Conservation (phyloP, 1,140 invertebrate genomes). For the Orchestia grillus region DNA sequence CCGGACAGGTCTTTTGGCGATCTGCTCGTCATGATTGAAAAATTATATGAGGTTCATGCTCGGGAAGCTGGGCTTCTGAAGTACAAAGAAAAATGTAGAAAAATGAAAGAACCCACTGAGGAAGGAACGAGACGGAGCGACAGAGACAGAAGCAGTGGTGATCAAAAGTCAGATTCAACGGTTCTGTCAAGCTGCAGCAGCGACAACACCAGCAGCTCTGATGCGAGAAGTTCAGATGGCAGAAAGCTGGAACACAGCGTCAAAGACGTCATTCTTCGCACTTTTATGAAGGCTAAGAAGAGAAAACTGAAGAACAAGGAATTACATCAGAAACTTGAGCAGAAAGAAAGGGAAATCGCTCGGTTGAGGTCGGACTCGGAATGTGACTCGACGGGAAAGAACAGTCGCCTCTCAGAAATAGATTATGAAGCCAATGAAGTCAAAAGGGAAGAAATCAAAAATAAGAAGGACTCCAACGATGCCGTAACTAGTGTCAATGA, state of each 20-base stretch:
- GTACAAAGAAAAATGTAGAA: not conserved
- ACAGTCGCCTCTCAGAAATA: not conserved
- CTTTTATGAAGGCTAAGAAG: not conserved
- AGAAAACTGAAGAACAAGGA: not conserved
- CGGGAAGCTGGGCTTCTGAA: not conserved
- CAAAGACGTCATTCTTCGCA: not conserved
- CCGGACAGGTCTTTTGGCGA: not conserved
- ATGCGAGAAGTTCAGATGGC: not conserved
- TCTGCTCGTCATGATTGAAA: not conserved
- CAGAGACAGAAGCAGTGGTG: too few relatives aligned
- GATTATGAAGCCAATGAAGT: not conserved
- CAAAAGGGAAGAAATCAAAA: not conserved
- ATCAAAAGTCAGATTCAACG: not conserved
- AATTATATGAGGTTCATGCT: not conserved
- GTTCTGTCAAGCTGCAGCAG: not conserved
- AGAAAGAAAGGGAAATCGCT: conserved; percentile 17
- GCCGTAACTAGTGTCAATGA: not conserved
- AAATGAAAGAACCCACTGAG: not conserved
- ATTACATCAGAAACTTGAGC: not conserved
- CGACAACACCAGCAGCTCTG: not conserved
- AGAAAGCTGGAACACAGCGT: not conserved
- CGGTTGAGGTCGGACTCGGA: not conserved
- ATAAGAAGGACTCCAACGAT: not conserved
- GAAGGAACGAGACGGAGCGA: too few relatives aligned
- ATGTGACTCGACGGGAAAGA: not conserved